Evolutionary conservation across 2,888 invertebrate species (phyloP), one percentile per base, ranked within the genome.

Genomic region (Tipula unca): DNA sequence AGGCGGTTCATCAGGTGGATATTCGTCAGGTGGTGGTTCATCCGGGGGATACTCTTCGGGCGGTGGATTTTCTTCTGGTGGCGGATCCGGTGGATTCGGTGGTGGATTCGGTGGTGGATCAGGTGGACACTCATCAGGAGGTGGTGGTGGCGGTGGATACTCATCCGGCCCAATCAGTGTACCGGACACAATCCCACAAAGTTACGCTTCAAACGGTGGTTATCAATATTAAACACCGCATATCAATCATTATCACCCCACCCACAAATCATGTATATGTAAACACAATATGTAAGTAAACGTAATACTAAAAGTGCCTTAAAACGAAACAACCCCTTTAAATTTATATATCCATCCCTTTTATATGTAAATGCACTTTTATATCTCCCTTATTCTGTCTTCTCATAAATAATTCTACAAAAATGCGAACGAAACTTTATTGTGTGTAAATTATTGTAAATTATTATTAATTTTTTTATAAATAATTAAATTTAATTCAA

Each of bases 191-290:
- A 87, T 88, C 3, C 87, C 87, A 29, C 85, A 86, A n/a, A 88
- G 89, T 10, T 88, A 89, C 0, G 87, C 86, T 85, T 88, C 85
- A 82, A 82, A 86, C 20, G 89, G 89, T 14, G 88, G 89, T 0
- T 87, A 86, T 85, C 88, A 83, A 29, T 83, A 85, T 5, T 39
- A 85, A 39, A 3, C 20, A 85, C 29, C 25, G 10, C 14, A 4
- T 14, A n/a, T n/a, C 42, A 39, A 36, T 32, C 83, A 83, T 29
- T 17, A 83, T 83, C 83, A 83, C 83, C 83, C 29, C 83, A 84
- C 83, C 83, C 83, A 84, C 3, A 32, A 84, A 84, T 17, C 29
- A 35, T 32, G 32, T 82, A 29, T 13, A 82, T 82, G 32, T 29
- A 8, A n/a, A 29, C 32, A 82, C 48, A 48, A 48, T 48, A 48